Percentiles rank a stretch among this genome's conserved stretches.
Conservation (phyloP, 2,888 invertebrate species). For the Terebella lapidaria region DNA sequence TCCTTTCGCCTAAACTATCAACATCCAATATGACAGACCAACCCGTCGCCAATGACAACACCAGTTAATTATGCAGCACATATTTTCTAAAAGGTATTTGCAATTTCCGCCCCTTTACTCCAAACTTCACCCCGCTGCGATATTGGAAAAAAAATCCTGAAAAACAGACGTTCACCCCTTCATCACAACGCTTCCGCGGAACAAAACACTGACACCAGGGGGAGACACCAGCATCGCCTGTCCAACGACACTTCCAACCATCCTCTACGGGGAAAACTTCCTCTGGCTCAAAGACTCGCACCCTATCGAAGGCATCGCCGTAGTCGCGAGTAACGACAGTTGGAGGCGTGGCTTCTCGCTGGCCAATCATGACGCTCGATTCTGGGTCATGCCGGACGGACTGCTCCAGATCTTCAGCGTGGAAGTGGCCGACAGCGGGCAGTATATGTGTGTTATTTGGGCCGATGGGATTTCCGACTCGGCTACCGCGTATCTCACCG, state of each 20-base stretch:
- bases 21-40: too few species aligned
- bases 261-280: conserved; percentile 2
- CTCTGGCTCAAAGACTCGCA: neutral
- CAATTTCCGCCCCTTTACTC: too few species aligned
- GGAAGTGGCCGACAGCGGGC: neutral
- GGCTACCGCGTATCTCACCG: neutral
- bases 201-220: neutral
- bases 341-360: too few species aligned
- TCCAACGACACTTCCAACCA: neutral
- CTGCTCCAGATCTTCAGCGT: neutral
- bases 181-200: neutral
- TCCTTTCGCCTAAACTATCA: too few species aligned
- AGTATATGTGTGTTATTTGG: neutral
- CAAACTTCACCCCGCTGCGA: too few species aligned
- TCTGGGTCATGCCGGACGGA: neutral
- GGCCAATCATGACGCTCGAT: neutral
- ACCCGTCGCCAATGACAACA: too few species aligned
- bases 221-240: neutral
- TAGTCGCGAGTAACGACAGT: neutral
- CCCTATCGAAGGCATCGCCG: neutral
- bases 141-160: too few species aligned
- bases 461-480: neutral
- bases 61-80: too few species aligned
- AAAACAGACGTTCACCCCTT: neutral
- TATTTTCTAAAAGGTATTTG: too few species aligned